phyloP scores from a whole-genome alignment of 2,888 invertebrate genomes.

The Xanthia togata region DNA sequence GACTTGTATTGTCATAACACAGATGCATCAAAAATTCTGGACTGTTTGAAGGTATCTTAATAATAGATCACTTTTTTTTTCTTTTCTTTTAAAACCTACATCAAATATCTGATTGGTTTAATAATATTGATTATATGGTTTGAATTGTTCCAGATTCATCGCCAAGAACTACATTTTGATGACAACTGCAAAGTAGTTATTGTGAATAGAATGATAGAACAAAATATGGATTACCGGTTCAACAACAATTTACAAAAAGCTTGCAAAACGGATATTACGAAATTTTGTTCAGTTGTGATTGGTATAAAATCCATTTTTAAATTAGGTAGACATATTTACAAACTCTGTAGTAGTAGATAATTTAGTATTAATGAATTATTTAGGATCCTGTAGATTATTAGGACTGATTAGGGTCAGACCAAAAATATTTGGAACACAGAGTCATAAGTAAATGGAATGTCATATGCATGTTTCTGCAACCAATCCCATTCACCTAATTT shows the following conservation, averaged over 20 bases:
- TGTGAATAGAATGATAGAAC: slow-evolving; percentile 96
- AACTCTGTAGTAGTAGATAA: slow-evolving; percentile 51
- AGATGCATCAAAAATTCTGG: slow-evolving; percentile 92
- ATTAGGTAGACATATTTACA: slow-evolving; percentile 56
- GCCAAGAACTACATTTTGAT: slow-evolving; percentile 94
- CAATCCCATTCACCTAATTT: background rate
- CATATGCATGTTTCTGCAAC: slow-evolving; percentile 1
- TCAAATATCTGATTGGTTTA: background rate
- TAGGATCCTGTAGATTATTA: slow-evolving; percentile 7
- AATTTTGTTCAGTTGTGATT: slow-evolving; percentile 87
- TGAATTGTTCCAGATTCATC: slow-evolving; percentile 90
- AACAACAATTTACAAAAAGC: slow-evolving; percentile 95
- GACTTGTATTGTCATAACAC: slow-evolving; percentile 95
- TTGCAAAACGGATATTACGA: slow-evolving; percentile 95
- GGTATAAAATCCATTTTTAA: slow-evolving; percentile 75
- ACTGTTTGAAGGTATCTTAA: slow-evolving; percentile 93
- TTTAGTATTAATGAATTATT: slow-evolving; percentile 12
- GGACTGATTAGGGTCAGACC: background rate
- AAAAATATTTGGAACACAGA: background rate
- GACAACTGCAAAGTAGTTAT: slow-evolving; percentile 95
- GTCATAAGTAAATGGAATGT: slow-evolving; percentile 40
- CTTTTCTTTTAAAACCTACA: background rate
- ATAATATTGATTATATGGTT: background rate
- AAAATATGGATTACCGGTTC: slow-evolving; percentile 96
- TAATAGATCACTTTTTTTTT: background rate